Evolutionary conservation across 1,140 invertebrate species (phyloP), one percentile per base, ranked within the genome.

Genomic region (Zeugodacus cucurbitae): DNA sequence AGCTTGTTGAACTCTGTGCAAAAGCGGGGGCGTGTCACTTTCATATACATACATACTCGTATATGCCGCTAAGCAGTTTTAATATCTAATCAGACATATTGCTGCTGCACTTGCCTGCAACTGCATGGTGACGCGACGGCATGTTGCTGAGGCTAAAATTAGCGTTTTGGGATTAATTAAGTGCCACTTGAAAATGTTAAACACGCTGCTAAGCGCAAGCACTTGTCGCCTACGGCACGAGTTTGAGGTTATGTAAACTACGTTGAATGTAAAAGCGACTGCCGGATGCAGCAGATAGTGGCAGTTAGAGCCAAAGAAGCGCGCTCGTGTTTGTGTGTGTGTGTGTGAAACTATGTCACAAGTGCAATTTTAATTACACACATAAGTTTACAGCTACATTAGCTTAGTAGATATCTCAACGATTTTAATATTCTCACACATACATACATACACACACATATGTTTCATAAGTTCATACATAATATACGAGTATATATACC

Each of bases 131-230:
- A 22, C 74, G 74, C 74, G 74, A 82, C 74, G 74, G 48, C 74
- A 48, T 82, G 37, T 26, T 48, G 74, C 41, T 22, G 11, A n/a
- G 11, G 41, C 11, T 82, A 87, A 88, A 89, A 88, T 89, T 86
- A 86, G 62, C 87, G 44, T 88, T 88, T 74, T 82, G 87, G 88
- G 88, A 88, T 89, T 88, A 86, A 89, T 89, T 89, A 86, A 74
- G 67, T 74, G 88, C 48, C 87, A 89, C 87, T 89, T 88, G 82
- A 89, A 89, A 59, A 86, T 88, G 78, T 88, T 82, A 88, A 88
- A 88, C 74, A 67, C 87, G 62, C 54, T 17, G 41, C 74, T 29
- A 82, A 82, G 32, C 41, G 74, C 34, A 82, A 48, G 74, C 74
- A 82, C 34, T 82, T 37, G 41, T 82, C 74, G 74, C 74, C 74